Evolutionary conservation across 2,113 vertebrate species (phyloP).

Genomic region (Pongo pygmaeus): DNA sequence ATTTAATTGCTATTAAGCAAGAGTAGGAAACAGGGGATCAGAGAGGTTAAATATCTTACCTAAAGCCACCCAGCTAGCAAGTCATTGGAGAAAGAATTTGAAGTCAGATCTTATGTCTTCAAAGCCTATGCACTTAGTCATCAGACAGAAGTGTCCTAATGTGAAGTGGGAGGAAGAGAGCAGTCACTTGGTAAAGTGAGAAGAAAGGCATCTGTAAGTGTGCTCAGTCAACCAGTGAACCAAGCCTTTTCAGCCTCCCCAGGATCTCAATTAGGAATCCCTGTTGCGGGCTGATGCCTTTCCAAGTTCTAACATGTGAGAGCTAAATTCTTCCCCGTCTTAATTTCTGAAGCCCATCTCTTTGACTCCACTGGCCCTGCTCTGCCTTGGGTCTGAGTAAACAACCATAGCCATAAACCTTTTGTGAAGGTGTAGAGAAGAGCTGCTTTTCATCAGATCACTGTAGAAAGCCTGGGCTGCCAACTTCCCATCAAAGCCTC

Average conservation of each 20-base stretch:
- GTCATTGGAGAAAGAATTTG: not conserved
- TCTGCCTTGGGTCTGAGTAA: not conserved
- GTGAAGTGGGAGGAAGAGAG: not conserved
- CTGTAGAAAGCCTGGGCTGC: slow-evolving; percentile 45
- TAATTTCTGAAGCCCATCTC: not conserved
- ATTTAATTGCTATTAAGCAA: not conserved
- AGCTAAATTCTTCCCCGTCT: not conserved
- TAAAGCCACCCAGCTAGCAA: not conserved
- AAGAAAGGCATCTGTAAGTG: not conserved
- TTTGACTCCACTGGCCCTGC: not conserved
- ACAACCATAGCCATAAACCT: slow-evolving; percentile 21
- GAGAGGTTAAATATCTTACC: not conserved
- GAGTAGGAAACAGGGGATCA: not conserved
- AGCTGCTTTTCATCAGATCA: slow-evolving; percentile 60
- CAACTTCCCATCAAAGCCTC: slow-evolving; percentile 67
- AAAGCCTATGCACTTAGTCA: not conserved
- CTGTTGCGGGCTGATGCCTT: not conserved
- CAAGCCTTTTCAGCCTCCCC: not conserved
- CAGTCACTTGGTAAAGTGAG: not conserved
- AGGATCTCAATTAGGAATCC: not conserved
- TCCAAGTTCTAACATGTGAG: not conserved
- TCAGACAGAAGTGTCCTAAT: too few species aligned
- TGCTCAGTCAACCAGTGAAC: not conserved
- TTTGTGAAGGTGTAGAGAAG: slow-evolving; percentile 57
- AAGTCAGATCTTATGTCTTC: not conserved